These are phyloP conservation scores for Azemiops feae DNA, from an alignment of 2,113 vertebrate species.

Conservation along the genomic window DNA sequence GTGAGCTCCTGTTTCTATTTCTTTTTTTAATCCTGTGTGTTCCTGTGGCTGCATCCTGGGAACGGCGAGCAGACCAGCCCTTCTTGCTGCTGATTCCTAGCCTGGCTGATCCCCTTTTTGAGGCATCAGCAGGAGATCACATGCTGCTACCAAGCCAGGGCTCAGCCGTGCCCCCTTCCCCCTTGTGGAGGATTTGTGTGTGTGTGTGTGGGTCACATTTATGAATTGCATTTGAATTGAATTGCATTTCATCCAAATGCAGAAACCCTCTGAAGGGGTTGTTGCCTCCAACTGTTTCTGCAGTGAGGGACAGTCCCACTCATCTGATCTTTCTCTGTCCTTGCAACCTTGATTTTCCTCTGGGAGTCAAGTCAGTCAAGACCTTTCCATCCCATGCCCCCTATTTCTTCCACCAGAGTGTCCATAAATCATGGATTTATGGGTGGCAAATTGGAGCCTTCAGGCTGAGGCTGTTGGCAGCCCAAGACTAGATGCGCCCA, in stretches of 20 bases:
- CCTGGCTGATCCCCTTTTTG: neutral
- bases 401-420: neutral
- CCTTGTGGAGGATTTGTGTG: neutral
- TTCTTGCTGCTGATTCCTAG: neutral
- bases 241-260: neutral
- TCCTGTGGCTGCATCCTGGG: neutral
- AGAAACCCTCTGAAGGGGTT: neutral
- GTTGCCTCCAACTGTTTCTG: neutral
- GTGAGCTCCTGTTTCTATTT: neutral
- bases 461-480: neutral
- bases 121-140: too few relatives aligned
- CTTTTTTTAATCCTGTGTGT: neutral
- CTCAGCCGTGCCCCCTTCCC: neutral
- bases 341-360: accelerated
- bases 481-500: neutral
- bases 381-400: neutral
- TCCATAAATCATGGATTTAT: conserved; percentile 26
- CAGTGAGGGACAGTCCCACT: neutral
- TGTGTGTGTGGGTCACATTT: neutral
- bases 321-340: neutral
- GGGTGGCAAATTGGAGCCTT: neutral
- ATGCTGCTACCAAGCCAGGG: neutral
- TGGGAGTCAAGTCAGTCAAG: neutral
- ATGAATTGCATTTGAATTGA: neutral
- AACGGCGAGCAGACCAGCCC: too few relatives aligned